Conservation (phyloP, 2,113 vertebrate genomes). For the Elephantulus edwardii region DNA sequence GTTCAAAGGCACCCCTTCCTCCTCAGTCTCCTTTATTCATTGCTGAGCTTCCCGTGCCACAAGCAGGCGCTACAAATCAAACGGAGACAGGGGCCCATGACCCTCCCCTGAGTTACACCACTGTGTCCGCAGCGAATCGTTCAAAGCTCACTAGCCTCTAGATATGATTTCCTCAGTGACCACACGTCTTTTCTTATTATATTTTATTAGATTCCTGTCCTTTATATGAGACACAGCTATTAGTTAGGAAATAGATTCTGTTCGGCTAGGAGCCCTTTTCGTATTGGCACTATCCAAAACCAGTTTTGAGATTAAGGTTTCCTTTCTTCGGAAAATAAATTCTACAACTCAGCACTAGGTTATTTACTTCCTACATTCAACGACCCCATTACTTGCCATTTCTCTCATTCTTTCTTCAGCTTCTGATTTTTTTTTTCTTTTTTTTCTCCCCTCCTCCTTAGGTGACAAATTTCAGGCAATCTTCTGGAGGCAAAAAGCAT, state of each 20-base stretch:
- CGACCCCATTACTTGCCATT: not conserved
- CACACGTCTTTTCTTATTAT: slow-evolving; percentile 27
- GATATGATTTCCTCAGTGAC: slow-evolving; percentile 2
- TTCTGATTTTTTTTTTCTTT: slow-evolving; percentile 57
- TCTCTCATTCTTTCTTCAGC: slow-evolving; percentile 29
- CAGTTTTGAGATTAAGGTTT: slow-evolving; percentile 34
- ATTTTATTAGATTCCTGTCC: slow-evolving; percentile 53
- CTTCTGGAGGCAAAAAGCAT: slow-evolving; percentile 31
- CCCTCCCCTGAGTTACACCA: not conserved
- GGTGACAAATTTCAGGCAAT: slow-evolving; percentile 54
- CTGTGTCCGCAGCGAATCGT: not conserved
- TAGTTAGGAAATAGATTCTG: slow-evolving; percentile 47
- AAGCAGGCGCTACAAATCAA: not conserved
- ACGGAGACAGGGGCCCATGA: not conserved
- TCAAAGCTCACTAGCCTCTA: not conserved
- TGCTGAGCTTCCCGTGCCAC: too few relatives aligned
- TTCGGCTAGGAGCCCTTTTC: not conserved
- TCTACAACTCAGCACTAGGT: not conserved
- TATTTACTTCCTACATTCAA: not conserved
- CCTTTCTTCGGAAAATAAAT: slow-evolving; percentile 14
- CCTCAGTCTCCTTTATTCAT: too few relatives aligned
- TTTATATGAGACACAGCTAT: slow-evolving; percentile 34
- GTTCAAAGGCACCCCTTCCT: too few relatives aligned
- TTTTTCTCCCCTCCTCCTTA: too few relatives aligned
- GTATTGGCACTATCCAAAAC: slow-evolving; percentile 25